Conservation (phyloP, 2,113 vertebrate species). For the Taurulus bubalis region DNA sequence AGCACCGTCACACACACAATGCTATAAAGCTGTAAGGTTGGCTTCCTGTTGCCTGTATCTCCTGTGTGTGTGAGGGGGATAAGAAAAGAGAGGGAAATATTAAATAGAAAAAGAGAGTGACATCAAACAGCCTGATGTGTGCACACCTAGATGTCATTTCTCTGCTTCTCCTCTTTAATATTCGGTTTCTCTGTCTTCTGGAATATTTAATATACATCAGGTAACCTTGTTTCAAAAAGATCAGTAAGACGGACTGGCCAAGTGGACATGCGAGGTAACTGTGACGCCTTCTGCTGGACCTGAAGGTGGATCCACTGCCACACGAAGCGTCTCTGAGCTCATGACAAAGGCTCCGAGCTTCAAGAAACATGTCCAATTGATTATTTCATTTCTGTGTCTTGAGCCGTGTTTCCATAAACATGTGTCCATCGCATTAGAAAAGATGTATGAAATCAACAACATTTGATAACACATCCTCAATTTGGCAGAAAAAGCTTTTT, state of each 20-base stretch:
- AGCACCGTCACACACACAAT: slow-evolving; percentile 16
- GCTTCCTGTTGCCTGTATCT: slow-evolving; percentile 16
- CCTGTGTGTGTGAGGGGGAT: not conserved
- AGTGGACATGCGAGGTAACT: not conserved
- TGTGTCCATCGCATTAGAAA: no score
- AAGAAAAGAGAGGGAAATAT: not conserved
- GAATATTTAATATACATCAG: not conserved
- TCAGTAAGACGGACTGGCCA: not conserved
- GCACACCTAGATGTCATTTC: not conserved
- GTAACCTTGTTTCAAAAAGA: not conserved
- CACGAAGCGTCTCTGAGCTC: not conserved
- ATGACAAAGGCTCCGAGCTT: not conserved
- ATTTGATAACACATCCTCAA: no score
- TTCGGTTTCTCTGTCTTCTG: not conserved
- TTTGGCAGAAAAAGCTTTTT: no score
- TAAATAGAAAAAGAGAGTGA: not conserved
- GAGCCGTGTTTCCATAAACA: no score
- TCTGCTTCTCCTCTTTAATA: not conserved
- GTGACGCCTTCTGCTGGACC: not conserved
- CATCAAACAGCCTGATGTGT: not conserved
- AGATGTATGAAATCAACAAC: no score
- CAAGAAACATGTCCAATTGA: not conserved
- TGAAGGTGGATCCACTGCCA: not conserved
- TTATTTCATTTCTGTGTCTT: no score
- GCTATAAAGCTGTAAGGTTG: slow-evolving; percentile 12